Evolutionary conservation across 2,113 vertebrate species (phyloP).

Genomic region (Apistogramma diplotaenia): DNA sequence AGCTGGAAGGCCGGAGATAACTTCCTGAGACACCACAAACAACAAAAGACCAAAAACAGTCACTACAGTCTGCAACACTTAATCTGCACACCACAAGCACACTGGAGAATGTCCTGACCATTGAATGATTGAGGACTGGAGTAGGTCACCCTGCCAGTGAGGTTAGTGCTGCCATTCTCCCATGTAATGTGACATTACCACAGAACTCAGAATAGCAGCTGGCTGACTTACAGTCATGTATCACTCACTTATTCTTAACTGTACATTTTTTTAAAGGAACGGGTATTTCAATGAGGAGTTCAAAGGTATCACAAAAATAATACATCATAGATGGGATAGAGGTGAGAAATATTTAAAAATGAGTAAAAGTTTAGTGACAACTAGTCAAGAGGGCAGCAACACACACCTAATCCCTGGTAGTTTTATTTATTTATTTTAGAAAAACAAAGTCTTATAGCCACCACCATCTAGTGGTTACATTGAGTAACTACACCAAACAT

Average conservation of each 20-base stretch:
- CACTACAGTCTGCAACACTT: not conserved
- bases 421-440: not conserved
- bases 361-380: not conserved
- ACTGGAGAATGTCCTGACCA: slow-evolving; percentile 12
- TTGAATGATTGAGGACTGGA: slow-evolving; percentile 6
- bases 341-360: not conserved
- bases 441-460: not conserved
- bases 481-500: not conserved
- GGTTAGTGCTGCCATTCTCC: slow-evolving; percentile 3
- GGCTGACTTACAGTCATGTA: not conserved
- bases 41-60: slow-evolving; percentile 33
- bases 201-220: not conserved
- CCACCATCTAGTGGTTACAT: slow-evolving; percentile 47
- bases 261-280: not conserved
- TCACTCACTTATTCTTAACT: not conserved
- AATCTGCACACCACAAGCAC: not conserved
- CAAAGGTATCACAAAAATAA: not conserved
- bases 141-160: not conserved
- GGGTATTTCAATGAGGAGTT: not conserved
- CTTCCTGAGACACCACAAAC: slow-evolving; percentile 78
- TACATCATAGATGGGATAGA: not conserved
- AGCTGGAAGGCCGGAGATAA: slow-evolving; percentile 96
- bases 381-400: not conserved
- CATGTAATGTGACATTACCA: not conserved
- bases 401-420: not conserved